Base-by-base conservation (phyloP, 2,888 invertebrate species). In the Eupithecia dodoneata region DNA sequence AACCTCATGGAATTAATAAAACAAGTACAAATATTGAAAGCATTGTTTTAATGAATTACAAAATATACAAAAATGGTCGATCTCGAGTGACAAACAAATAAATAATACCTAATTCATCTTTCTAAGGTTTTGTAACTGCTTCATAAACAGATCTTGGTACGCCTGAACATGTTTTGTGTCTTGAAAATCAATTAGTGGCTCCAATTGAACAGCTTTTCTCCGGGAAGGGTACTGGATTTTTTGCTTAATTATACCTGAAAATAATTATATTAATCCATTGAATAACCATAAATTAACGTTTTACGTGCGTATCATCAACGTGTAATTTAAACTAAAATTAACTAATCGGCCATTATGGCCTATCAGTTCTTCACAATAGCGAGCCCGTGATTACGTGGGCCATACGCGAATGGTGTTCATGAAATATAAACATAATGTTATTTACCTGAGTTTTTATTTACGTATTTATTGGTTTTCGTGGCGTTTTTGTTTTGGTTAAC, bases 91-190 rank as follows among this genome's bases (percentile, higher is more conserved):
- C 76, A 76, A 79, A 65, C 69, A 82, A 7, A 42, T 42, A 13
- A 59, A 30, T 30, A 30, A 45, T n/a, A 30, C 44, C 18, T 49
- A 70, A 12, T 12, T 87, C 82, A 90, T 85, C 52, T 87, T 88
- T 77, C 90, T 88, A 3, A 90, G 83, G 45, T 89, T 90, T 13
- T 88, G 42, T 9, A 92, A 79, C 78, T 91, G 90, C 75, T 90
- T 90, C 6, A 91, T 83, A 9, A 92, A 82, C 4, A 87, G 82
- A 47, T 92, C 90, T 73, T 89, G 87, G 41, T 83, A 81, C 79
- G 66, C 77, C 10, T 73, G 76, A 13, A 41, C 42, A 70, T 70
- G 63, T 72, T 73, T 84, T 9, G 84, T 78, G 5, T 88, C 86
- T 71, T 89, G 85, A 63, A 88, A 87, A 44, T 86, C 83, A 0